phyloP scores from a whole-genome alignment of 2,888 invertebrate genomes.

The Melanostoma scalare region DNA sequence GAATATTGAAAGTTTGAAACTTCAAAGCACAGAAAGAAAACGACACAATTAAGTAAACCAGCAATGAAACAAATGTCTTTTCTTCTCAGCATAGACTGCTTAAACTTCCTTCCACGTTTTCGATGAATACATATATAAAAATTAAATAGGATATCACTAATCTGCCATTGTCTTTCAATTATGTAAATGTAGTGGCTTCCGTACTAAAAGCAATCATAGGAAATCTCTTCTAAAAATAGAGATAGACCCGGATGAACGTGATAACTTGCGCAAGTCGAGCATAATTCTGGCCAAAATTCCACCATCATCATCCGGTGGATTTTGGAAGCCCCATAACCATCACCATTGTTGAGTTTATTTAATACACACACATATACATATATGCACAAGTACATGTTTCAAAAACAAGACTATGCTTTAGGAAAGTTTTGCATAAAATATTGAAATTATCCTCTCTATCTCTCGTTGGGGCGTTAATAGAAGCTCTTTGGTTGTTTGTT shows the following conservation, averaged over 20 bases:
- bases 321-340: not conserved
- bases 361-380: not conserved
- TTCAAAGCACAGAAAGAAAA: no score
- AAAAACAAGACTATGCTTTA: conserved; percentile 9
- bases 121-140: conserved; percentile 29
- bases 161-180: conserved; percentile 50
- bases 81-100: no score
- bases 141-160: conserved; percentile 35
- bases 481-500: not conserved
- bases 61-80: no score
- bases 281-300: conserved; percentile 7
- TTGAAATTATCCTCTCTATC: conserved; percentile 22
- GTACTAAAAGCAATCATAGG: conserved; percentile 42
- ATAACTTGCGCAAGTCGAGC: conserved; percentile 26
- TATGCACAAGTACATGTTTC: no score
- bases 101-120: conserved; percentile 7
- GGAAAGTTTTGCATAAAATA: conserved; percentile 49
- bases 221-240: conserved; percentile 11
- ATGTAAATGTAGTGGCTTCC: conserved; percentile 46
- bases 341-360: not conserved
- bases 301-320: conserved; percentile 22
- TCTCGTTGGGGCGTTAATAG: not conserved
- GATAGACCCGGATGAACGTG: not conserved
- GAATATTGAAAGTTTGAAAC: no score
- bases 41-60: no score